These are phyloP conservation scores for Halichoerus grypus DNA, from an alignment of 2,113 vertebrate species.

Conservation along the genomic window DNA sequence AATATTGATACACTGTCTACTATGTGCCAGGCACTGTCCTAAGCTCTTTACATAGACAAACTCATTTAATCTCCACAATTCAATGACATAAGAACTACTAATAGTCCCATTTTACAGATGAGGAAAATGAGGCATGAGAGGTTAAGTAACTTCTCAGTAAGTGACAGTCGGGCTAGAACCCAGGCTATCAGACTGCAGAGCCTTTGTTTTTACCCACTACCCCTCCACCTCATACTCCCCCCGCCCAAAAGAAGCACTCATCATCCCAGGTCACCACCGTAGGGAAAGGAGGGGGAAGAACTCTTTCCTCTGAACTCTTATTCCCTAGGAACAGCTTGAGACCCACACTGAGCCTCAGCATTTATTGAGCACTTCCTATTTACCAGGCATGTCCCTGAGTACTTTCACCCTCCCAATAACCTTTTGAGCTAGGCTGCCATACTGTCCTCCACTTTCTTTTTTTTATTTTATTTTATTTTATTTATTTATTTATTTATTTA, in stretches of 20 bases:
- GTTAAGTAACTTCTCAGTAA: neutral
- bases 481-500: too few relatives aligned
- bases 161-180: neutral
- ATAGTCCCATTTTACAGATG: neutral
- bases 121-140: neutral
- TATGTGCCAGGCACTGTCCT: neutral
- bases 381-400: neutral
- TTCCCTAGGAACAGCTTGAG: neutral
- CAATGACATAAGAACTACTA: neutral
- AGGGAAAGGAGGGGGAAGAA: neutral
- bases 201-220: neutral
- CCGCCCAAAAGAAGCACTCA: too few relatives aligned
- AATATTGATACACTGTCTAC: neutral
- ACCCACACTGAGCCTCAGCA: neutral
- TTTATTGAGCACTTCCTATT: neutral
- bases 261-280: neutral
- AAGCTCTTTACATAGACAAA: neutral
- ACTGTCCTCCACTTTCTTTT: neutral
- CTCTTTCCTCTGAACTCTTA: neutral
- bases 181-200: neutral
- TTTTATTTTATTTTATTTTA: too few relatives aligned
- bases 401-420: accelerated
- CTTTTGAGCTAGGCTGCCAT: accelerated
- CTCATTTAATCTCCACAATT: neutral
- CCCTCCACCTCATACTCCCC: neutral